Conservation (phyloP, 2,113 vertebrate species). For the Phalacrocorax brasilianus region DNA sequence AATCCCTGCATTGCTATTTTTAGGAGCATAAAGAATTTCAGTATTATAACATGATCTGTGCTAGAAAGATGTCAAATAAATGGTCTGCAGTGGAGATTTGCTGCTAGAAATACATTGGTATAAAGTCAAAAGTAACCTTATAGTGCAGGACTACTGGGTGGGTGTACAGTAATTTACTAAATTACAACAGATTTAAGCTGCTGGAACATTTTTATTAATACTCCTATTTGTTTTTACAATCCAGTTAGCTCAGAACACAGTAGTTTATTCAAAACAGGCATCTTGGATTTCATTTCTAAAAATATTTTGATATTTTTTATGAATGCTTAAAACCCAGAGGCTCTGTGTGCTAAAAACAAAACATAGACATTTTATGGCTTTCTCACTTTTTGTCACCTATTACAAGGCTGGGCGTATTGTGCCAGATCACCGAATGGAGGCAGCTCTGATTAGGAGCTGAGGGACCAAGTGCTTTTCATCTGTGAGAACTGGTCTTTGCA, state of each 20-base stretch:
- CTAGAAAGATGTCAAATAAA: constrained; percentile 20
- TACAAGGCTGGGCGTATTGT: neutral
- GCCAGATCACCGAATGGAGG: neutral
- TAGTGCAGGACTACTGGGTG: neutral
- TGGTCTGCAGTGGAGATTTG: constrained; percentile 8
- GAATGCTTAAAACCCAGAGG: constrained; percentile 7
- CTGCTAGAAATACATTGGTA: neutral
- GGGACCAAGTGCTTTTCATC: neutral
- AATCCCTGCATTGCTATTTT: constrained; percentile 35
- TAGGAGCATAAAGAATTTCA: constrained; percentile 42
- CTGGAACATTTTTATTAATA: constrained; percentile 53
- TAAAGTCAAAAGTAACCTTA: constrained; percentile 48
- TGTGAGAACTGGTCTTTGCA: neutral
- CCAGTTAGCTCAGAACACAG: constrained; percentile 28
- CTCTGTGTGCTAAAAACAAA: constrained; percentile 4
- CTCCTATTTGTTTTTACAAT: constrained; percentile 54
- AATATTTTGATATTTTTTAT: constrained; percentile 42
- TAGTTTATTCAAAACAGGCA: constrained; percentile 50
- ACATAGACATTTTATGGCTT: neutral
- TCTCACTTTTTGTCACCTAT: neutral
- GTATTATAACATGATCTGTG: neutral
- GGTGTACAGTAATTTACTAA: constrained; percentile 44
- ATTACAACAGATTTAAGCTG: constrained; percentile 45
- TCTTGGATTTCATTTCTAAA: constrained; percentile 48
- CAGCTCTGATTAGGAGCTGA: neutral